phyloP scores from a whole-genome alignment of 2,113 vertebrate species.

The Myotis yumanensis region DNA sequence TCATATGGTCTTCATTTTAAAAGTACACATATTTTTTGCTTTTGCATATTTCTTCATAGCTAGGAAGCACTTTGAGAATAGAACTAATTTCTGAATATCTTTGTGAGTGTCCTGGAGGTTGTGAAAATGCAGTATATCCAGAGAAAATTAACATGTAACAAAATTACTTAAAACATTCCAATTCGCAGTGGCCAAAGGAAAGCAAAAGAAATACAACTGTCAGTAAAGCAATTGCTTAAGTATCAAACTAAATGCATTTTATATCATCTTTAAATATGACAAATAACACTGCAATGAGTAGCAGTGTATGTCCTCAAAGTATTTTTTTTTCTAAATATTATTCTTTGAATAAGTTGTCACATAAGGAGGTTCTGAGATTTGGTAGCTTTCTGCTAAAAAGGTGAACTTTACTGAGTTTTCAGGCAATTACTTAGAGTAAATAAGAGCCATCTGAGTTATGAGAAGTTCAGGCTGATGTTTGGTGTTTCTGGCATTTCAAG shows the following conservation, averaged over 20 bases:
- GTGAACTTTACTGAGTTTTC: constrained; percentile 69
- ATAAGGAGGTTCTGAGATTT: not conserved
- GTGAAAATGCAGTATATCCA: not conserved
- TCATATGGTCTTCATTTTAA: not conserved
- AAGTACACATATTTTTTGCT: not conserved
- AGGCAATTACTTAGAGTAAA: constrained; percentile 46
- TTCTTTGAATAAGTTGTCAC: constrained; percentile 42
- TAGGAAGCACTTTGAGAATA: not conserved
- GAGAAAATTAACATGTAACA: not conserved
- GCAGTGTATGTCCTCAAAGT: not conserved
- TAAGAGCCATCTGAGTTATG: constrained; percentile 26
- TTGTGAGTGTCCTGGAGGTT: not conserved
- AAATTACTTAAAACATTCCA: not conserved
- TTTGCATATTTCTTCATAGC: not conserved
- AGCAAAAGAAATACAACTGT: not conserved
- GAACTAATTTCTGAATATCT: not conserved
- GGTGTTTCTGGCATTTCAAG: constrained; percentile 27
- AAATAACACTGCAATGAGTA: not conserved
- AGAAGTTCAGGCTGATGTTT: not conserved
- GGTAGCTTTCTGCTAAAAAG: constrained; percentile 9
- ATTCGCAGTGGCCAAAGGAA: not conserved
- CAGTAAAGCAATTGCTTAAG: not conserved
- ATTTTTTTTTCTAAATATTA: constrained; percentile 46
- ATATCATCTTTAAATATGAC: not conserved
- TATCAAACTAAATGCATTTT: not conserved